These are phyloP conservation scores for Sciurus carolinensis DNA, from an alignment of 2,797 vertebrate species.

Conservation along the genomic window DNA sequence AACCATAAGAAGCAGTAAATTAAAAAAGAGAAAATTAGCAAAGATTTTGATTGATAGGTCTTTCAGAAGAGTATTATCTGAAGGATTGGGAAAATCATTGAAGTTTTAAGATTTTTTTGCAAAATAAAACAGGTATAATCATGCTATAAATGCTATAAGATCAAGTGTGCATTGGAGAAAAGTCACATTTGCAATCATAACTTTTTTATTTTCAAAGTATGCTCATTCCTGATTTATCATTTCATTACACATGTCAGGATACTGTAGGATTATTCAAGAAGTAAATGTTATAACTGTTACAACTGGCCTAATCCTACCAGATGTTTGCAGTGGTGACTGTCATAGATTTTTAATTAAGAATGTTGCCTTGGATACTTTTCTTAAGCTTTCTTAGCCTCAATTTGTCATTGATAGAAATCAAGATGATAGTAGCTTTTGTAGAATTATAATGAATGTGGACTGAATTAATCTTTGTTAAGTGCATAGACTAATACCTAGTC, in stretches of 20 bases:
- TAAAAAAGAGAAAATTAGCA: slow-evolving; percentile 16
- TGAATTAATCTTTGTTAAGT: slow-evolving; percentile 26
- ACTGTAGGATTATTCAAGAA: not conserved
- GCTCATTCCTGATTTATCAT: not conserved
- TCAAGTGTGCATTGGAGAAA: not conserved
- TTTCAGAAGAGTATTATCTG: slow-evolving; percentile 28
- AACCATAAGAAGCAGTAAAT: too few species aligned
- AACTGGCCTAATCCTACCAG: not conserved
- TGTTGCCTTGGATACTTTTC: not conserved
- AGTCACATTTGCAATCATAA: not conserved
- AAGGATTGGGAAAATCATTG: slow-evolving; percentile 12
- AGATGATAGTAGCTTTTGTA: not conserved
- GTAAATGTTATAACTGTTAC: not conserved
- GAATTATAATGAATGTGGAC: not conserved
- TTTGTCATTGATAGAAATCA: slow-evolving; percentile 53
- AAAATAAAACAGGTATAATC: slow-evolving; percentile 23
- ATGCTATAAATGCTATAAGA: not conserved
- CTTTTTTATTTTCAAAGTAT: slow-evolving; percentile 36
- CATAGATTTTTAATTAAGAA: not conserved
- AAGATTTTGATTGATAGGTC: not conserved
- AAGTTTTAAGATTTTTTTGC: not conserved
- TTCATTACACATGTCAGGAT: not conserved
- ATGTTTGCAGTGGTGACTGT: not conserved
- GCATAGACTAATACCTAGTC: not conserved
- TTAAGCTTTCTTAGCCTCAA: not conserved